These are phyloP conservation scores for Helogale parvula DNA, from an alignment of 2,113 vertebrate genomes.

Conservation along the genomic window DNA sequence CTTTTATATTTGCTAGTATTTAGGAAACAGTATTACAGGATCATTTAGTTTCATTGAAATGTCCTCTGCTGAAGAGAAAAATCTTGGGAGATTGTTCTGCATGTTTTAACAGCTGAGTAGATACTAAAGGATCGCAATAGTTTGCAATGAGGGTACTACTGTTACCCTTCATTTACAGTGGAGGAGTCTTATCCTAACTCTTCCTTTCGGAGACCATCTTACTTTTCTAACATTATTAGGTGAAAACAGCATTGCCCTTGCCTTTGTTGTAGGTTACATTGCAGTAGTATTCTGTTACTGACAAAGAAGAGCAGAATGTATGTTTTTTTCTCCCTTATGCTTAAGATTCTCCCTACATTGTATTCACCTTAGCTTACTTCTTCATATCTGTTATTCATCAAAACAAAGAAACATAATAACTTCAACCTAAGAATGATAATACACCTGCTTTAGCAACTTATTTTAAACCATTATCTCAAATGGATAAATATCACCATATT, in stretches of 20 bases:
- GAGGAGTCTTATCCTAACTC: not conserved
- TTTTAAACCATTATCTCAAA: not conserved
- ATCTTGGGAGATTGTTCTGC: not conserved
- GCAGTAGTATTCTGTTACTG: not conserved
- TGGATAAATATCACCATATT: not conserved
- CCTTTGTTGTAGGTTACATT: not conserved
- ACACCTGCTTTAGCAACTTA: too few species aligned
- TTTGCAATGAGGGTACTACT: not conserved
- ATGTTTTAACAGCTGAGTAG: not conserved
- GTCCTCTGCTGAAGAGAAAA: not conserved
- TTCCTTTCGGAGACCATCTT: not conserved
- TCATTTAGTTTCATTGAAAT: not conserved
- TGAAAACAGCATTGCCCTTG: not conserved
- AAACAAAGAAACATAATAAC: not conserved
- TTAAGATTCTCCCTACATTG: not conserved
- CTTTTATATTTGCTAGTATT: not conserved
- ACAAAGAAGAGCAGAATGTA: not conserved
- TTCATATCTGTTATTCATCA: not conserved
- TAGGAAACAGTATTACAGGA: not conserved
- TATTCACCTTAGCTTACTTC: not conserved
- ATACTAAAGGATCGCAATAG: not conserved
- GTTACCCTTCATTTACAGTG: not conserved
- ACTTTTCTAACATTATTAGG: not conserved
- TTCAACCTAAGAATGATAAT: not conserved
- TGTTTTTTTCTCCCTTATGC: not conserved